Evolutionary conservation across 2,888 invertebrate genomes (phyloP), one percentile per base, ranked within the genome.

Genomic region (Coleophora flavipennella): DNA sequence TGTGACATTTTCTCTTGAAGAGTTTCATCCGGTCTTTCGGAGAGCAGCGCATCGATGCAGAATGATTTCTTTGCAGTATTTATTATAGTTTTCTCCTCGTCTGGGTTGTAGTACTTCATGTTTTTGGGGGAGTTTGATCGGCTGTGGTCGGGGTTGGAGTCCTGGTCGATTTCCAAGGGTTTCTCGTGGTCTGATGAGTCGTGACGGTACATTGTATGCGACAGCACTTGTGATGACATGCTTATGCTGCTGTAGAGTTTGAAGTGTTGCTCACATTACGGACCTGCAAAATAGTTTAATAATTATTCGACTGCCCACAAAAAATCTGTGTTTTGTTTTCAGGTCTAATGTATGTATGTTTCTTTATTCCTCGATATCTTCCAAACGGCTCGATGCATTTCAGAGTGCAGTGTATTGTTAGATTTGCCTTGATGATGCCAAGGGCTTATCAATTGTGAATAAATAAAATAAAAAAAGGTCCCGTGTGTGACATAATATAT

Each of bases 11-110:
- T 63, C 1, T 78, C 77, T 31, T 72, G 74, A 0, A 73, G 45
- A 1, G 76, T 80, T 10, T 46, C 55, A 20, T 70, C 76, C 8
- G 60, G 67, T 9, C 77, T 73, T 38, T 89, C 87, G 0, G 94
- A 94, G 2, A 96, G 73, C 2, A 96, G 72, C 0, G 96, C 95
- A 61, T 96, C 96, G 50, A 96, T 96, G 63, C 96, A 95, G 63
- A 96, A 96, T 0, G 95, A 95, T 38, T 93, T 92, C 50, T 91
- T 91, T 0, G 51, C 57, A 31, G 70, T 73, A 35, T 64, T 73
- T 0, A 85, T 20, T 0, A 77, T 67, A 0, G 85, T 85, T 45
- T 80, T 83, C 0, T 83, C 78, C 25, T 79, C 80, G 20, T 20
- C 20, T 20, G 20, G 3, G 6, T 20, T 20, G 25, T 72, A 81